Conservation (phyloP, 2,888 invertebrate genomes). For the Phortica magna region DNA sequence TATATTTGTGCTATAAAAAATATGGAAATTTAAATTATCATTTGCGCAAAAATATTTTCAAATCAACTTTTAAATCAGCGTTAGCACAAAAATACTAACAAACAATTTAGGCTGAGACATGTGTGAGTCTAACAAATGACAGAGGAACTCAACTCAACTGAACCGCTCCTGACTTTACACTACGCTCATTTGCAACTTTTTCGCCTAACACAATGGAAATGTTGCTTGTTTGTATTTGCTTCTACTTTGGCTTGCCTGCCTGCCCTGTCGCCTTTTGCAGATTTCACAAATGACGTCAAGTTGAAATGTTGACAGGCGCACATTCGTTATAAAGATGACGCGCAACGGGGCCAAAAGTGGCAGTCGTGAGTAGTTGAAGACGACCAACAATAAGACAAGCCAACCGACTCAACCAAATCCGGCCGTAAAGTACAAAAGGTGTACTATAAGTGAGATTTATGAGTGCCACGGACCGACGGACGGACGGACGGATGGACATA, state of each 20-base stretch:
- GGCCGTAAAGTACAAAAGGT: constrained; percentile 51
- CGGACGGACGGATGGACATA: neutral
- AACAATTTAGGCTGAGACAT: too few relatives aligned
- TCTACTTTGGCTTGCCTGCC: neutral
- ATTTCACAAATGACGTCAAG: constrained; percentile 75
- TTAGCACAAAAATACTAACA: too few relatives aligned
- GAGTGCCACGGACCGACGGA: constrained; percentile 56
- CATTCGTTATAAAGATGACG: constrained; percentile 66
- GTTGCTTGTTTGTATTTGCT: neutral
- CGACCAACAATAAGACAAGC: neutral
- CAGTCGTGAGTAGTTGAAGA: neutral
- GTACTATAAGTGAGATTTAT: constrained; percentile 71
- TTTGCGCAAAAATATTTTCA: too few relatives aligned
- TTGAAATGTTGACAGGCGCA: constrained; percentile 74
- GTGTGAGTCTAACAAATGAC: too few relatives aligned
- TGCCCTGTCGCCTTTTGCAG: too few relatives aligned
- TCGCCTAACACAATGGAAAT: neutral
- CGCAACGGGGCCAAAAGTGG: neutral
- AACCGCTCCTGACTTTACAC: neutral
- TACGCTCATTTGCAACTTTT: neutral
- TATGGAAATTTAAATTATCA: too few relatives aligned
- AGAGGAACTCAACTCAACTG: too few relatives aligned
- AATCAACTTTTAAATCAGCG: too few relatives aligned
- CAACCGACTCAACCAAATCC: constrained; percentile 1
- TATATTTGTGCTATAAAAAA: too few relatives aligned